These are phyloP conservation scores for Mobula birostris DNA, from an alignment of 2,113 vertebrate genomes.

Conservation along the genomic window DNA sequence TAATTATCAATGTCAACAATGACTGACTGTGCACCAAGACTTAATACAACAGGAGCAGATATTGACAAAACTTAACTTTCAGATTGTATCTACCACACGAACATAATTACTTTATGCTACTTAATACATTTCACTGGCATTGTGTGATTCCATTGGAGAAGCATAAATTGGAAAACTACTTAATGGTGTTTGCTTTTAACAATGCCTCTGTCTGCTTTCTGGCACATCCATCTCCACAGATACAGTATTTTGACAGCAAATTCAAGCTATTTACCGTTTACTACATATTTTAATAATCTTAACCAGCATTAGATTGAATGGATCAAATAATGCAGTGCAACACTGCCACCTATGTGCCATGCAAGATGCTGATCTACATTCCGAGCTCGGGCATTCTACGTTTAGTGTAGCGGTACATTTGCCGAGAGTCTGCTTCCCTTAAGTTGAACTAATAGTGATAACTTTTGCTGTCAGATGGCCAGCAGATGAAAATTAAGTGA, in stretches of 20 bases:
- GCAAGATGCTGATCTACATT: neutral
- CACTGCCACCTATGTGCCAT: constrained; percentile 11
- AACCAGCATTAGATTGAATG: neutral
- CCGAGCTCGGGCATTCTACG: neutral
- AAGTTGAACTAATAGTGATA: neutral
- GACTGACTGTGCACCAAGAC: no score
- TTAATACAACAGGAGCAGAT: neutral
- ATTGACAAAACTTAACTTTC: neutral
- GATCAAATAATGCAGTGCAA: neutral
- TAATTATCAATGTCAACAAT: no score
- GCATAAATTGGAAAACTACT: neutral
- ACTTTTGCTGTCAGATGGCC: neutral
- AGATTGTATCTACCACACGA: neutral
- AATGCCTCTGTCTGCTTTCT: neutral
- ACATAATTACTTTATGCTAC: neutral
- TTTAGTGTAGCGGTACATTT: neutral
- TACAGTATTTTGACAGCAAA: neutral
- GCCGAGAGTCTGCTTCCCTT: neutral
- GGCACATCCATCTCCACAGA: neutral
- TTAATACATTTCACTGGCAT: neutral
- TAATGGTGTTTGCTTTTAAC: neutral
- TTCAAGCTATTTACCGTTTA: neutral
- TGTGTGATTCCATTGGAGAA: neutral
- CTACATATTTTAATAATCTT: neutral
- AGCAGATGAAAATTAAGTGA: neutral